Evolutionary conservation across 2,113 vertebrate species (phyloP).

Genomic region (Ciconia maguari): DNA sequence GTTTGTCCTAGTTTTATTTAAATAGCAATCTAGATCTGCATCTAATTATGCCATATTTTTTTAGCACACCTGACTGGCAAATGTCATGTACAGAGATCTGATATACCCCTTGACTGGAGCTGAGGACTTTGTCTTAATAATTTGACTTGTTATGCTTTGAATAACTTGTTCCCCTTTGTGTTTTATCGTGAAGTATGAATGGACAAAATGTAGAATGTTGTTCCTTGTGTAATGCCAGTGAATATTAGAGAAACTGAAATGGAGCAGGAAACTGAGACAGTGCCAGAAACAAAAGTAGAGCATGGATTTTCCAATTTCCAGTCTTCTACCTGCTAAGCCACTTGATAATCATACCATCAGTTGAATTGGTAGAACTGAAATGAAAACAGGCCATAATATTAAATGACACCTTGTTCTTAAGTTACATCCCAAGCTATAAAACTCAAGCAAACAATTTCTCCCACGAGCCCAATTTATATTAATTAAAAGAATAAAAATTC

Average conservation of each 20-base stretch:
- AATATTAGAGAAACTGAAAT: neutral
- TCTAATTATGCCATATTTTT: neutral
- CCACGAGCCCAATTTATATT: neutral
- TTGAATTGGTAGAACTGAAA: neutral
- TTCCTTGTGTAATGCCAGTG: neutral
- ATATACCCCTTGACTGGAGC: neutral
- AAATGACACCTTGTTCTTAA: neutral
- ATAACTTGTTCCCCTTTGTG: neutral
- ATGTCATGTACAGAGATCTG: fast-evolving
- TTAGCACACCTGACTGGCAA: neutral
- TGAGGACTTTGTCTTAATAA: neutral
- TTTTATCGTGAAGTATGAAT: neutral
- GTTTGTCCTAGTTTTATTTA: neutral
- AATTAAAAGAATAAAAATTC: neutral
- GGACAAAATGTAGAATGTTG: neutral
- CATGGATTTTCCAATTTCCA: neutral
- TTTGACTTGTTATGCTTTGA: neutral
- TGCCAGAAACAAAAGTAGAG: neutral
- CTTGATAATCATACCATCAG: neutral
- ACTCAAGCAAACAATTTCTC: neutral
- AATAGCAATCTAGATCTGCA: neutral
- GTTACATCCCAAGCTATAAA: neutral
- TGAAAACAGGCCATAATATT: neutral
- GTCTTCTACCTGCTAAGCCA: neutral
- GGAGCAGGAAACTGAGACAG: neutral